Percentiles rank a stretch among this genome's conserved stretches.
These are phyloP conservation scores for Lithophane leautieri DNA, from an alignment of 2,888 invertebrate genomes.

Conservation along the genomic window DNA sequence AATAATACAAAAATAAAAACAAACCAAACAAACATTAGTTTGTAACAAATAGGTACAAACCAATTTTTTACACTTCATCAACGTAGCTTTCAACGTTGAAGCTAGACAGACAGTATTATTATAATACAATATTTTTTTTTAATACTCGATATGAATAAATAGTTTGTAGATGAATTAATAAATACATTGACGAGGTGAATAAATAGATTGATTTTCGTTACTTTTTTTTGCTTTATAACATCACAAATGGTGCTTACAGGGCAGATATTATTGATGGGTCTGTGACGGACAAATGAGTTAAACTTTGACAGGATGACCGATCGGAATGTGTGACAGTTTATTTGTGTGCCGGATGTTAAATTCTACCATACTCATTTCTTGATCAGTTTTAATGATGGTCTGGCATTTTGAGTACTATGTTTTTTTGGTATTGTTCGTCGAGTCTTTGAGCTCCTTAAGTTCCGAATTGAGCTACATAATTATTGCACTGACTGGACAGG, in stretches of 20 bases:
- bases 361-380: not conserved
- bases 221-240: not conserved
- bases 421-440: not conserved
- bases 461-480: not conserved
- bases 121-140: not conserved
- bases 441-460: not conserved
- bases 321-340: not conserved
- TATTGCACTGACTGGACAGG: not conserved
- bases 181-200: not conserved
- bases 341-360: not conserved
- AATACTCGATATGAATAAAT: not conserved
- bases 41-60: too few relatives aligned
- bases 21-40: not conserved
- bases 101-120: not conserved
- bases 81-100: not conserved
- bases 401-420: not conserved
- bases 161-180: not conserved
- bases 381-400: not conserved
- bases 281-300: constrained; percentile 32
- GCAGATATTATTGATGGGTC: constrained; percentile 12
- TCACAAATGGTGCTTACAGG: constrained; percentile 4
- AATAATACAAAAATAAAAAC: not conserved
- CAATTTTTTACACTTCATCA: not conserved
- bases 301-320: constrained; percentile 38
- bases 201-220: not conserved